phyloP scores from a whole-genome alignment of 2,888 invertebrate genomes.

The Torymus texanus region DNA sequence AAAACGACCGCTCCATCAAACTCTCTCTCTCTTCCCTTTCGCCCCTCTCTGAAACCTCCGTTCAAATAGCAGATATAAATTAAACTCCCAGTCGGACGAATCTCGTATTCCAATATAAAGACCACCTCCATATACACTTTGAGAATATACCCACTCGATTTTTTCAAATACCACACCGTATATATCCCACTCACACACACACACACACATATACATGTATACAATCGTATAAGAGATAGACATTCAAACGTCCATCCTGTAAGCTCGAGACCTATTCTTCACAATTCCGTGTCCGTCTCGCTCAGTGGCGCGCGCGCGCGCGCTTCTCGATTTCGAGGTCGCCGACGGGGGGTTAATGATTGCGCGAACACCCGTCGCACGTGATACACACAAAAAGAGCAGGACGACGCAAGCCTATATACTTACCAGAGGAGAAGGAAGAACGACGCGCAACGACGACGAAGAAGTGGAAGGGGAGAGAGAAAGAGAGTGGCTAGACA shows the following conservation, averaged over 20 bases:
- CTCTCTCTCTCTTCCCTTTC: too few species aligned
- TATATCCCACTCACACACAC: too few species aligned
- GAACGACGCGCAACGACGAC: neutral
- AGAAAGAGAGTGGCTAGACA: constrained; percentile 39
- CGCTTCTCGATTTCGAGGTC: constrained; percentile 38
- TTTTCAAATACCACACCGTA: too few species aligned
- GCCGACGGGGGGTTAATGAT: constrained; percentile 53
- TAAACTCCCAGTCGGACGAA: too few species aligned
- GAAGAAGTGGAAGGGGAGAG: neutral
- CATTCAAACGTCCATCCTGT: constrained; percentile 41
- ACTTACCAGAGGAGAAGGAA: neutral
- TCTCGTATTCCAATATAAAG: too few species aligned
- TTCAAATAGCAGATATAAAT: too few species aligned
- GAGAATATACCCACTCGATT: too few species aligned
- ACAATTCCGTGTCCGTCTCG: constrained; percentile 9
- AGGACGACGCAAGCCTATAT: too few species aligned
- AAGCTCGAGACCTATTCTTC: constrained; percentile 36
- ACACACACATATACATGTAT: neutral
- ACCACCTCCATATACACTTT: too few species aligned
- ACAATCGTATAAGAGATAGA: neutral
- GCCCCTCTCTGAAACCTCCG: too few species aligned
- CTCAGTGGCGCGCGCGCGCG: neutral
- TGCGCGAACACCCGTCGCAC: constrained; percentile 43
- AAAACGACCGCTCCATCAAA: too few species aligned
- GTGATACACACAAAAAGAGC: constrained; percentile 25